Evolutionary conservation across 2,888 invertebrate genomes (phyloP).

Genomic region (Ligdia adustata): DNA sequence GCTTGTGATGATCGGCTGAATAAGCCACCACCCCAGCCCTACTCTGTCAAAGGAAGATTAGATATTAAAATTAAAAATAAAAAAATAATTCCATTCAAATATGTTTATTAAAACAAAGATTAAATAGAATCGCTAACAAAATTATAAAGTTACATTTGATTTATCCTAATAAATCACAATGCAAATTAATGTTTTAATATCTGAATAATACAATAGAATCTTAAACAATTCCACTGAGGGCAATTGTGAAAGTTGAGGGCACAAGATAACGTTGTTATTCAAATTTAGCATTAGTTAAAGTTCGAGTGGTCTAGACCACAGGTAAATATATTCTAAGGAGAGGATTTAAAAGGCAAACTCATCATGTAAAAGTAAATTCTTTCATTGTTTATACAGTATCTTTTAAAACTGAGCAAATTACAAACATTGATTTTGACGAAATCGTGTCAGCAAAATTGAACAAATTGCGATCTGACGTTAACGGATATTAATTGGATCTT

Average conservation of each 20-base stretch:
- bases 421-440: neutral
- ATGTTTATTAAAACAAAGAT: too few species aligned
- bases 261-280: constrained; percentile 29
- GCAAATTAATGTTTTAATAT: neutral
- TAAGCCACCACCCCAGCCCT: too few species aligned
- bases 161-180: neutral
- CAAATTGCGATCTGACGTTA: constrained; percentile 1
- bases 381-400: constrained; percentile 8
- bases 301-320: constrained; percentile 29
- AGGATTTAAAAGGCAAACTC: constrained; percentile 15
- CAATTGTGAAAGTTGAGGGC: constrained; percentile 19
- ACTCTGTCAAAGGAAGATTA: too few species aligned
- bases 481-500: too few species aligned
- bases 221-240: neutral
- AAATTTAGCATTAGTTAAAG: constrained; percentile 27
- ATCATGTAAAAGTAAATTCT: constrained; percentile 13
- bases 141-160: neutral
- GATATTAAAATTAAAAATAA: too few species aligned
- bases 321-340: constrained; percentile 21
- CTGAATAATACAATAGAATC: constrained; percentile 6
- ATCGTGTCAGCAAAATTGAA: neutral
- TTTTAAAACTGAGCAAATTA: constrained; percentile 7
- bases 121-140: too few species aligned
- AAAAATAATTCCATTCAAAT: too few species aligned
- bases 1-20: too few species aligned